Base-by-base conservation (phyloP, 2,797 vertebrate species). In the Sphenodon punctatus region DNA sequence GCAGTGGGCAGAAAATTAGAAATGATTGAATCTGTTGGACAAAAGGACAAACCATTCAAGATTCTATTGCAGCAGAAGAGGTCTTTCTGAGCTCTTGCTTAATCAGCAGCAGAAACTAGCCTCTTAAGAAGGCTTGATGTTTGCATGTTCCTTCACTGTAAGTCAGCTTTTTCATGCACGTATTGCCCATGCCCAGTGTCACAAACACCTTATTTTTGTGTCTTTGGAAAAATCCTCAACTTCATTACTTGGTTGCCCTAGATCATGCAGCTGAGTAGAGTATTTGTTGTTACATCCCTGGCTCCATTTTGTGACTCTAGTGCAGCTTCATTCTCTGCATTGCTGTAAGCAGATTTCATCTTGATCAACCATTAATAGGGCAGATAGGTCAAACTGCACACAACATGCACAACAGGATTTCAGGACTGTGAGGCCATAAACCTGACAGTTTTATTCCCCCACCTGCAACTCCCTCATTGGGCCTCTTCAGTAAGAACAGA, bases 21-120 rank as follows among this genome's bases (percentile, higher is more conserved):
- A 90, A 92, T 84, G 76, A 76, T 0, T 80, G 85, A 88, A 88
- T 88, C 80, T 87, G 86, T 82, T 78, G 64, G 51, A 70, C 63
- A 85, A 81, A 77, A 14, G 41, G 66, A 92, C 85, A 88, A n/a
- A 63, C n/a, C 51, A 68, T 70, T 73, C 64, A n/a, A 55, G 86
- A 73, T 90, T 75, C 58, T 72, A 66, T 75, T 55, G 77, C 63
- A 80, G 84, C 87, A 55, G 74, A 84, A 73, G 84, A 86, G 70
- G 70, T 56, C 59, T 58, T 87, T 80, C 72, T n/a, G n/a, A n/a
- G 72, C 34, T 60, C 87, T 69, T 45, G 20, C 72, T 80, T 59
- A 41, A 16, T 60, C 46, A 56, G 8, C 39, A 4, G 10, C 34
- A 38, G 32, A 67, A 41, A 61, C 58, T 3, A 8, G 78, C 42